A percentile compares a stretch with the other conserved stretches of the same genome.
phyloP scores from a whole-genome alignment of 37 sponge, comb jelly and placozoan genomes.

The Diacarnus erythraeanus region DNA sequence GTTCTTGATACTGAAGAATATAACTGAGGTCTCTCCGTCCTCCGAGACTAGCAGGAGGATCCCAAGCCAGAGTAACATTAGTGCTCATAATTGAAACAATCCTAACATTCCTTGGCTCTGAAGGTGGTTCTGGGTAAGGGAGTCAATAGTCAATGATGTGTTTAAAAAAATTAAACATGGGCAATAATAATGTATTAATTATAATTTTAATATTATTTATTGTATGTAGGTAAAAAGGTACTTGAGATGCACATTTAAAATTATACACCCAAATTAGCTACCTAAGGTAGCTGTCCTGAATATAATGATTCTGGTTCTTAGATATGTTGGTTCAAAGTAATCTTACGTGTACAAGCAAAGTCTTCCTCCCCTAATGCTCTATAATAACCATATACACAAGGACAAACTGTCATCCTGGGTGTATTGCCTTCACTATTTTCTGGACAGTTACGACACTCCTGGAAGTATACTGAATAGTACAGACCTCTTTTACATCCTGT shows the following conservation, averaged over 20 bases:
- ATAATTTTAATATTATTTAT: too few relatives aligned
- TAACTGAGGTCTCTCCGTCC: not conserved
- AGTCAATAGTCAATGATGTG: too few relatives aligned
- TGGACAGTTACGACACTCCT: slow-evolving; percentile 26
- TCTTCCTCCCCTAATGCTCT: slow-evolving; percentile 26
- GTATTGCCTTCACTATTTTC: slow-evolving; percentile 1
- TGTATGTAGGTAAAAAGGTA: too few relatives aligned
- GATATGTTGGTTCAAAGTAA: too few relatives aligned
- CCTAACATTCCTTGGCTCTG: not conserved
- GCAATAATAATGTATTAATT: too few relatives aligned
- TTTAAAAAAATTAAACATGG: too few relatives aligned
- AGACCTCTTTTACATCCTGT: not conserved
- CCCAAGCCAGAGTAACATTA: not conserved
- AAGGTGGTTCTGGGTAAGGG: not conserved
- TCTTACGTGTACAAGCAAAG: slow-evolving; percentile 13
- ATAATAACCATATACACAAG: slow-evolving; percentile 38
- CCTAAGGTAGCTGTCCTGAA: too few relatives aligned
- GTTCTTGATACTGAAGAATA: not conserved
- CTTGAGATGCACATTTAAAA: too few relatives aligned
- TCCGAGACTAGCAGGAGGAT: not conserved
- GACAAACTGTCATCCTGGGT: slow-evolving; percentile 7
- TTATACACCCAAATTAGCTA: too few relatives aligned
- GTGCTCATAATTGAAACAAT: not conserved
- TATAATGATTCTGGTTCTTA: too few relatives aligned
- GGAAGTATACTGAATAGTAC: not conserved